Percentiles rank a stretch among this genome's conserved stretches.
phyloP scores from a whole-genome alignment of 2,888 invertebrate species.

The Horisme vitalbata region DNA sequence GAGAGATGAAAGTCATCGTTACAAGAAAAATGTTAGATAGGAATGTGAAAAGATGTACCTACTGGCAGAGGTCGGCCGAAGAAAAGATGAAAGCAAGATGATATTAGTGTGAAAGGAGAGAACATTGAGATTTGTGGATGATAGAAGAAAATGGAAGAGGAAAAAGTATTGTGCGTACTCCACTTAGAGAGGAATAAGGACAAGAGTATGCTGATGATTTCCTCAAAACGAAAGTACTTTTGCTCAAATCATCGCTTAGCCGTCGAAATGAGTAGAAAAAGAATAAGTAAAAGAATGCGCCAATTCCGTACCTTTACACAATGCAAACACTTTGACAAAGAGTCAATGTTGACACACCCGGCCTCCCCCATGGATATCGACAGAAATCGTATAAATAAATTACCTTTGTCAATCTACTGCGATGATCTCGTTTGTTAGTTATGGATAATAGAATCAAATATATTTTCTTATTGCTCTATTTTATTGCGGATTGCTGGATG shows the following conservation, averaged over 20 bases:
- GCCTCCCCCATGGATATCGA: conserved; percentile 49
- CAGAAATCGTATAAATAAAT: conserved; percentile 78
- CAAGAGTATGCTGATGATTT: too few species aligned
- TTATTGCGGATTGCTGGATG: conserved; percentile 15
- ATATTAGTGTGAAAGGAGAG: too few species aligned
- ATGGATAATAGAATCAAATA: conserved; percentile 32
- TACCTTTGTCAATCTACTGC: conserved; percentile 69
- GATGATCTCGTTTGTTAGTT: conserved; percentile 48
- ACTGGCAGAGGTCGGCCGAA: too few species aligned
- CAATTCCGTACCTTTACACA: conserved; percentile 44
- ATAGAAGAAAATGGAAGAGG: too few species aligned
- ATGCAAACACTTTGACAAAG: conserved; percentile 73
- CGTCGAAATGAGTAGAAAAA: conserved; percentile 2
- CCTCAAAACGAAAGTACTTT: too few species aligned
- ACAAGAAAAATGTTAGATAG: too few species aligned
- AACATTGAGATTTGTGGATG: too few species aligned
- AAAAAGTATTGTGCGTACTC: too few species aligned
- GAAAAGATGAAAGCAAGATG: too few species aligned
- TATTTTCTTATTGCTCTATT: conserved; percentile 28
- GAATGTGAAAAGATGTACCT: too few species aligned
- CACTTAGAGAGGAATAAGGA: too few species aligned
- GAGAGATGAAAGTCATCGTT: too few species aligned
- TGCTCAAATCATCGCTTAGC: not conserved
- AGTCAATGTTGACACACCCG: conserved; percentile 72
- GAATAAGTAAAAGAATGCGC: conserved; percentile 37